These are phyloP conservation scores for Crotalus adamanteus DNA, from an alignment of 2,797 vertebrate species.

Conservation along the genomic window DNA sequence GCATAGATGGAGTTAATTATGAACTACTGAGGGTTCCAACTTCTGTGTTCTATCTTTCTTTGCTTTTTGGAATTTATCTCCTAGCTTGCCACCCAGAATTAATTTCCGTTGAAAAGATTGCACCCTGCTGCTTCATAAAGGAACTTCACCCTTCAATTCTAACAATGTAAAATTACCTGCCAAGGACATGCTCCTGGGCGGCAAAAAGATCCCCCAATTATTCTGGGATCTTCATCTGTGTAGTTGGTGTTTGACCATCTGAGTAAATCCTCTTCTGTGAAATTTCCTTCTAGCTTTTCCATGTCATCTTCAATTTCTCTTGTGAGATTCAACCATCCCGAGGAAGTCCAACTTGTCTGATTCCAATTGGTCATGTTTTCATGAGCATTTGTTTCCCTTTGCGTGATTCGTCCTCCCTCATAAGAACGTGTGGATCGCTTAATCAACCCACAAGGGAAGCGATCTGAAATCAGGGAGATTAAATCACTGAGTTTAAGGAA, in stretches of 20 bases:
- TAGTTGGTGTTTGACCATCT: accelerated
- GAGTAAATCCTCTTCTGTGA: accelerated
- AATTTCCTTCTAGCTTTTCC: background rate
- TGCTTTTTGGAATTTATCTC: background rate
- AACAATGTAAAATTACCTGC: constrained; percentile 55
- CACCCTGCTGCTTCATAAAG: background rate
- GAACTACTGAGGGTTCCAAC: background rate
- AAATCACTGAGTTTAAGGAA: background rate
- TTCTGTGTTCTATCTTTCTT: background rate
- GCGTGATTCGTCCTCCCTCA: background rate
- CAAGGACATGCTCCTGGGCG: constrained; percentile 62
- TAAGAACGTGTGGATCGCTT: constrained; percentile 24
- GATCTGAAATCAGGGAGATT: constrained; percentile 35
- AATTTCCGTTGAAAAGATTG: background rate
- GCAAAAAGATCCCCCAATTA: constrained; percentile 48
- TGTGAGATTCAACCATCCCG: accelerated
- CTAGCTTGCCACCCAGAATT: background rate
- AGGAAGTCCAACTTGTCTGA: accelerated
- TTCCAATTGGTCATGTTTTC: background rate
- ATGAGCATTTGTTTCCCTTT: background rate
- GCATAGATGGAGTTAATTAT: background rate
- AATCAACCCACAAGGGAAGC: constrained; percentile 51
- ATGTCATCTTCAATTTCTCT: accelerated
- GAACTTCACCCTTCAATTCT: background rate
- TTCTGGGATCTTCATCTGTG: background rate